A percentile compares a stretch with the other conserved stretches of the same genome.
These are phyloP conservation scores for Malurus leucopterus DNA, from an alignment of 2,797 vertebrate genomes.

Conservation along the genomic window DNA sequence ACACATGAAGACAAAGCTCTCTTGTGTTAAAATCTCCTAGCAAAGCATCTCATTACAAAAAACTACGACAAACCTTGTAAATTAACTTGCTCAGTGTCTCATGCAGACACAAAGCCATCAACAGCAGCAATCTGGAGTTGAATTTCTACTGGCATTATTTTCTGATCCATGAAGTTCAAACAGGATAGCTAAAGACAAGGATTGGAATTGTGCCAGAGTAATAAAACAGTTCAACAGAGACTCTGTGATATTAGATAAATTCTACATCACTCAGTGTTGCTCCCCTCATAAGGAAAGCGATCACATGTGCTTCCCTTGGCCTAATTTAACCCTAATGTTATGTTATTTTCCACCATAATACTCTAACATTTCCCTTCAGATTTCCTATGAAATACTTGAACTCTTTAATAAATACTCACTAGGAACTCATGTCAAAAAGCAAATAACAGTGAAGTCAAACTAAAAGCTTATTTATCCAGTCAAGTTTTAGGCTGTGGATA, in stretches of 20 bases:
- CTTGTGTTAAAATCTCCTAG: not conserved
- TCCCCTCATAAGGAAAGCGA: not conserved
- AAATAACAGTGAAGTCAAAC: not conserved
- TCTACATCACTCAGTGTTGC: not conserved
- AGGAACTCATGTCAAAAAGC: not conserved
- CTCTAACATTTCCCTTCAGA: not conserved
- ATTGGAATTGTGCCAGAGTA: not conserved
- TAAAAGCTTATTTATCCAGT: not conserved
- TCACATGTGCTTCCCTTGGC: not conserved
- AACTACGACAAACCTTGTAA: not conserved
- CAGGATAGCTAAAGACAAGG: not conserved
- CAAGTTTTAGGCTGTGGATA: not conserved
- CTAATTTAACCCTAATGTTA: not conserved
- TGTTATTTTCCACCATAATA: not conserved
- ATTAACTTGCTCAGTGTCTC: not conserved
- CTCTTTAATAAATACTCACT: not conserved
- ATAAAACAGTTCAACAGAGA: not conserved
- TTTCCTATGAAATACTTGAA: not conserved
- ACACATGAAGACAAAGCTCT: not conserved
- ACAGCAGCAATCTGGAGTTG: not conserved
- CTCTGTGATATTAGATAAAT: not conserved
- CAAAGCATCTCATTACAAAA: not conserved
- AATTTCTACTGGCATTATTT: not conserved
- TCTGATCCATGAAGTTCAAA: not conserved
- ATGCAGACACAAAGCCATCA: not conserved